A percentile compares a stretch with the other conserved stretches of the same genome.
phyloP scores from a whole-genome alignment of 2,797 vertebrate species.

The Sphenopsis melanotis region DNA sequence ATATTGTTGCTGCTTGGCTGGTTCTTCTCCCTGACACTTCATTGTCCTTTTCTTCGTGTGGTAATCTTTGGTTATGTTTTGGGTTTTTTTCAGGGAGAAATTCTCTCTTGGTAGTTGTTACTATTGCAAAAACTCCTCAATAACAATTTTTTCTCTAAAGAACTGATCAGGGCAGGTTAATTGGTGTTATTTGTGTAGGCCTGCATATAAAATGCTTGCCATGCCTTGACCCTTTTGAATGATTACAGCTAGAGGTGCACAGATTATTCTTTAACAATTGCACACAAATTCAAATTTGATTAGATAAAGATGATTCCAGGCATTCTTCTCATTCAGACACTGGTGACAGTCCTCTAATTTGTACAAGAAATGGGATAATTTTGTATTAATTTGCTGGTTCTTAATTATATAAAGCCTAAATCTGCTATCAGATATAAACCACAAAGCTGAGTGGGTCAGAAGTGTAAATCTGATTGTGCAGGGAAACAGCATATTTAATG shows the following conservation, averaged over 20 bases:
- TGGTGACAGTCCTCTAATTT: not conserved
- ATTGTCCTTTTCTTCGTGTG: not conserved
- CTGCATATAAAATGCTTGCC: not conserved
- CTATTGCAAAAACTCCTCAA: not conserved
- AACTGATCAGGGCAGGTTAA: not conserved
- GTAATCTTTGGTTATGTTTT: not conserved
- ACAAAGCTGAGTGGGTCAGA: not conserved
- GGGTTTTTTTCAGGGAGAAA: not conserved
- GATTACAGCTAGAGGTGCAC: not conserved
- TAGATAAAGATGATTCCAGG: not conserved
- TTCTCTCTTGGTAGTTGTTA: not conserved
- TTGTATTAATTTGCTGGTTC: not conserved
- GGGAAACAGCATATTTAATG: not conserved
- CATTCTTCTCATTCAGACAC: not conserved
- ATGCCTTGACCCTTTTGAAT: not conserved
- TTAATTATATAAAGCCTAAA: not conserved
- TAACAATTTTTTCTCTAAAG: not conserved
- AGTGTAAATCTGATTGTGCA: not conserved
- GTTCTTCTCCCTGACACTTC: not conserved
- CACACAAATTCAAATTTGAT: not conserved
- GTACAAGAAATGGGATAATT: not conserved
- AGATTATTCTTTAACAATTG: not conserved
- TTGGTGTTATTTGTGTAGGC: not conserved
- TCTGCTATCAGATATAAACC: not conserved
- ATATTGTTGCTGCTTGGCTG: not conserved